phyloP scores from a whole-genome alignment of 2,888 invertebrate species.

The Tyria jacobaeae region DNA sequence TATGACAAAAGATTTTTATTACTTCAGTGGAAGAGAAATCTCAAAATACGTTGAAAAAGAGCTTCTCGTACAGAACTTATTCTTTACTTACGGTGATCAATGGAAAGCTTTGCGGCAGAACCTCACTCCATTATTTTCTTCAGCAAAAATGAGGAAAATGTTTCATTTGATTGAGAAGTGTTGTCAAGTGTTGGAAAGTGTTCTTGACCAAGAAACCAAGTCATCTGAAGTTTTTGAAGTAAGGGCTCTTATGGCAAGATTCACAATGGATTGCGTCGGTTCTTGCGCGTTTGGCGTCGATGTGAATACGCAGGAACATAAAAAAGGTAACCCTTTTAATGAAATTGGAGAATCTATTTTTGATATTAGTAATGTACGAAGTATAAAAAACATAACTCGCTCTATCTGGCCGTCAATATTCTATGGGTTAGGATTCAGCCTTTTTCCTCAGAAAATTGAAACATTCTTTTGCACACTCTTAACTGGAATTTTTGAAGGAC shows the following conservation, averaged over 20 bases:
- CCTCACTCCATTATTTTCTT: constrained; percentile 64
- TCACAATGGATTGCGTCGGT: constrained; percentile 63
- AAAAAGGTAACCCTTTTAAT: constrained; percentile 50
- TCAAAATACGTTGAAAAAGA: constrained; percentile 54
- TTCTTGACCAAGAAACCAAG: constrained; percentile 47
- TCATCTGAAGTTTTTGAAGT: constrained; percentile 41
- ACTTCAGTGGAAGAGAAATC: constrained; percentile 63
- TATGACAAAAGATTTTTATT: constrained; percentile 62
- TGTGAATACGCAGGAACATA: constrained; percentile 30
- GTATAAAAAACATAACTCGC: constrained; percentile 44
- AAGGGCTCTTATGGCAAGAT: constrained; percentile 48
- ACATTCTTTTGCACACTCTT: constrained; percentile 56
- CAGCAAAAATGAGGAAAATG: constrained; percentile 69
- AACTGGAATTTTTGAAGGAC: constrained; percentile 49
- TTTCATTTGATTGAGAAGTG: constrained; percentile 61
- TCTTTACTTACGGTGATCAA: constrained; percentile 60
- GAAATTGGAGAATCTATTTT: constrained; percentile 53
- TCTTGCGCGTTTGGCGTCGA: constrained; percentile 47
- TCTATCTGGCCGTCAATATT: constrained; percentile 63
- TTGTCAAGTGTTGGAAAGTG: constrained; percentile 46
- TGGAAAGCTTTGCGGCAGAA: constrained; percentile 69
- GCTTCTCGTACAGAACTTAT: constrained; percentile 53
- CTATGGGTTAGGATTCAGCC: constrained; percentile 53
- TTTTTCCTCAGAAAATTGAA: constrained; percentile 47
- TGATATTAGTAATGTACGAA: constrained; percentile 40